phyloP scores from a whole-genome alignment of 2,888 invertebrate species.

The Epiblema foenella region DNA sequence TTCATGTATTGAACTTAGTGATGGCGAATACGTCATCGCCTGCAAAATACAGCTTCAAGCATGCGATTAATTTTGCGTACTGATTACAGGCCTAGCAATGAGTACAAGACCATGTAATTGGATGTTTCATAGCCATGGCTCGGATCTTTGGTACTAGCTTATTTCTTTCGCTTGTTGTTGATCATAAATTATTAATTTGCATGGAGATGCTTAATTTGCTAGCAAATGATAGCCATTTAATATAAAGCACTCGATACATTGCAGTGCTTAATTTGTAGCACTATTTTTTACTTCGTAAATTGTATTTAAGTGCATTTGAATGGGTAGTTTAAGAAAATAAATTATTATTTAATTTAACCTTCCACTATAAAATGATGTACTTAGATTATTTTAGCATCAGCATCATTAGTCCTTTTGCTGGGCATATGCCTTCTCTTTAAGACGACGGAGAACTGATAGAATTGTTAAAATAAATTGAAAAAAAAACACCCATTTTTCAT shows the following conservation, averaged over 20 bases:
- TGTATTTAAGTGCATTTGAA: too few species aligned
- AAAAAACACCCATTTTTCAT: too few species aligned
- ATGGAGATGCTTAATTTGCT: not conserved
- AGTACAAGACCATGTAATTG: constrained; percentile 23
- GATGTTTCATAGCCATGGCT: constrained; percentile 5
- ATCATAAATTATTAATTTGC: constrained; percentile 2
- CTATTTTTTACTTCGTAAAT: not conserved
- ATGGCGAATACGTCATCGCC: not conserved
- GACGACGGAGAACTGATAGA: too few species aligned
- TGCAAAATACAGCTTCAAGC: constrained; percentile 2
- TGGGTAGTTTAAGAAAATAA: too few species aligned
- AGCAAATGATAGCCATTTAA: constrained; percentile 2
- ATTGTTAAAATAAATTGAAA: too few species aligned
- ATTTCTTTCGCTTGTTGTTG: constrained; percentile 8
- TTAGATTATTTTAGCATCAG: too few species aligned
- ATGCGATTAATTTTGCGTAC: constrained; percentile 15
- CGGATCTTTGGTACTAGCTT: not conserved
- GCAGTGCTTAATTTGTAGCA: not conserved
- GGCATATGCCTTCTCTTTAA: too few species aligned
- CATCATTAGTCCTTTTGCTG: too few species aligned
- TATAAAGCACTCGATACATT: not conserved
- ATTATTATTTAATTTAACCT: too few species aligned
- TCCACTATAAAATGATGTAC: too few species aligned
- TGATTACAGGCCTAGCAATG: constrained; percentile 13
- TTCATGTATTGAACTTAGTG: too few species aligned